A percentile compares a stretch with the other conserved stretches of the same genome.
These are phyloP conservation scores for Stenodema calcarata DNA, from an alignment of 2,888 invertebrate species.

Conservation along the genomic window DNA sequence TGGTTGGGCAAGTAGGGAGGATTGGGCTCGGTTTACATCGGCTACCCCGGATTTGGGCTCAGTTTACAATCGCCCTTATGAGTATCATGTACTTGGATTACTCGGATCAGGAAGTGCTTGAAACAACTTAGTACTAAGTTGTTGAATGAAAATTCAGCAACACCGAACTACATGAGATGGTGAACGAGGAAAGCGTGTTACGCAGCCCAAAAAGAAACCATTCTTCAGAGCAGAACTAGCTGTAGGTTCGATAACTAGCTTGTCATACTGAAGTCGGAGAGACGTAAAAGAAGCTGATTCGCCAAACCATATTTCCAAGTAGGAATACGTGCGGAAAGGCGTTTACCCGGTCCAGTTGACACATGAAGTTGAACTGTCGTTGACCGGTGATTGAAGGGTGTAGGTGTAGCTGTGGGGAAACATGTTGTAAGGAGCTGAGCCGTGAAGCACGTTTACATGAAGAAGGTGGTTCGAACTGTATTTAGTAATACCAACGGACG, in stretches of 20 bases:
- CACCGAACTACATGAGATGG: too few species aligned
- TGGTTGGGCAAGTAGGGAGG: too few species aligned
- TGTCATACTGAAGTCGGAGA: too few species aligned
- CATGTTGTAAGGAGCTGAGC: neutral
- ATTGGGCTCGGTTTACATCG: too few species aligned
- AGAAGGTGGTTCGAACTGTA: neutral
- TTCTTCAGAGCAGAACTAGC: neutral
- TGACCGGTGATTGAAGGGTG: neutral
- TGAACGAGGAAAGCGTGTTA: too few species aligned
- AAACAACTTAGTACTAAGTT: too few species aligned
- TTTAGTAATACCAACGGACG: neutral
- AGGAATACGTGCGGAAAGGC: neutral
- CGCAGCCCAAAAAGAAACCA: neutral
- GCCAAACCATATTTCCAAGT: neutral
- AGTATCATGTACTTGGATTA: too few species aligned
- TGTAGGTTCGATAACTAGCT: neutral
- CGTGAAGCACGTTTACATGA: neutral
- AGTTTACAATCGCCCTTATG: too few species aligned
- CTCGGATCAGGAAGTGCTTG: too few species aligned
- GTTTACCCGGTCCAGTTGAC: neutral
- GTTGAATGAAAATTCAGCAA: too few species aligned
- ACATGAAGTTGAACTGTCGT: neutral
- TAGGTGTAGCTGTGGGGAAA: neutral
- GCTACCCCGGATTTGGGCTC: too few species aligned
- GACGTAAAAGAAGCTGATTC: neutral